Evolutionary conservation across 2,888 invertebrate genomes (phyloP).

Genomic region (Athalia cordata): DNA sequence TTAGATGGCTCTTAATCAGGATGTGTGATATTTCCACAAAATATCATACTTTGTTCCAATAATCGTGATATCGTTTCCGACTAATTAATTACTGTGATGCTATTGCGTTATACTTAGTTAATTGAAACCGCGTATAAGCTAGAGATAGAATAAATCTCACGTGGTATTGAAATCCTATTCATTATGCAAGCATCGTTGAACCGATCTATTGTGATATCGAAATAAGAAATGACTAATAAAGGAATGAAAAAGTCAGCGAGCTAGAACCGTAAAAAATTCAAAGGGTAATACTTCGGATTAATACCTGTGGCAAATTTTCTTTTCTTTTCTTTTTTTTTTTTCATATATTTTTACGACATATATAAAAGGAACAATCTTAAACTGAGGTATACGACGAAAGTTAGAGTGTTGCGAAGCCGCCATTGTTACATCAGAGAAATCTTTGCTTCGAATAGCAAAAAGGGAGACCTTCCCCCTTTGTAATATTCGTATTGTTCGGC

Average conservation of each 20-base stretch:
- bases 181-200: neutral
- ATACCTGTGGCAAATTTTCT: no score
- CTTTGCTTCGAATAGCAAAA: neutral
- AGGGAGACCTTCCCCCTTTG: constrained; percentile 9
- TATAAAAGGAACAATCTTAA: neutral
- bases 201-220: neutral
- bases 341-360: neutral
- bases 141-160: neutral
- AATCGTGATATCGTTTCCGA: no score
- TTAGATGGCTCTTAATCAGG: no score
- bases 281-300: neutral
- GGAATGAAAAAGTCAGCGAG: neutral
- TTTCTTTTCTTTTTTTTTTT: no score
- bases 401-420: neutral
- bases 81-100: no score
- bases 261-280: neutral
- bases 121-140: no score
- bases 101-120: no score
- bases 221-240: neutral
- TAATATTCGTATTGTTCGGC: constrained; percentile 27
- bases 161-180: neutral
- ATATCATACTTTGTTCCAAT: no score
- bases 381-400: neutral
- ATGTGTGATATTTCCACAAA: no score
- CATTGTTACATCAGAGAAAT: neutral